Evolutionary conservation across 2,797 vertebrate species (phyloP).

Genomic region (Lepidocolaptes lacrymiger): DNA sequence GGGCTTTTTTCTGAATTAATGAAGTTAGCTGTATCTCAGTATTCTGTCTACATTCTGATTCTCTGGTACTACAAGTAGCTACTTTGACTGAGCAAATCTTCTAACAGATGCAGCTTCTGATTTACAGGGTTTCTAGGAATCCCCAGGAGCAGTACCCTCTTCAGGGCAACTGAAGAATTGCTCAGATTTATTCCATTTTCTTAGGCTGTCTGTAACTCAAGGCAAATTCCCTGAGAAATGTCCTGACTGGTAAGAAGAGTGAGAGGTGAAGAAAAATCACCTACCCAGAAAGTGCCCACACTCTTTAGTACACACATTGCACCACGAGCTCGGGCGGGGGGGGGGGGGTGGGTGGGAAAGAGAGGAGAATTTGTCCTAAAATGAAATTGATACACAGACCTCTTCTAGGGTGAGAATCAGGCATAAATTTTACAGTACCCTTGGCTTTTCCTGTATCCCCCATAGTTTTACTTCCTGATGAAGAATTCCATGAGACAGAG

Average conservation of each 20-base stretch:
- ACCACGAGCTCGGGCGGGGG: neutral
- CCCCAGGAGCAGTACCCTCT: neutral
- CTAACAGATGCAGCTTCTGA: neutral
- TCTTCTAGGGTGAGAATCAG: neutral
- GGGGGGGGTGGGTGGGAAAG: no score
- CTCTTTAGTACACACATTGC: neutral
- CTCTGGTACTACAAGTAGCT: constrained; percentile 1
- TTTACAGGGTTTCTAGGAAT: neutral
- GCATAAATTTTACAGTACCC: rapidly evolving
- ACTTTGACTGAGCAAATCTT: neutral
- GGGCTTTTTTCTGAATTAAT: neutral
- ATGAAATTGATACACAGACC: rapidly evolving
- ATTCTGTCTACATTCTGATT: constrained; percentile 34
- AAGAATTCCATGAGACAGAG: neutral
- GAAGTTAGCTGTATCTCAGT: neutral
- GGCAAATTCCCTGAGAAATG: neutral
- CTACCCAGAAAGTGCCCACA: neutral
- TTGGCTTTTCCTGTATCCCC: neutral
- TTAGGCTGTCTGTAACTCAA: neutral
- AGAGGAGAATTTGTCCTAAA: neutral
- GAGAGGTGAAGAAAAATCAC: neutral
- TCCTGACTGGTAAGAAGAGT: neutral
- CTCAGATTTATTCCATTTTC: constrained; percentile 13
- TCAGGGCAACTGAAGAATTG: constrained; percentile 1
- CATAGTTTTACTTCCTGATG: neutral